These are phyloP conservation scores for Thunnus maccoyii DNA, from an alignment of 2,113 vertebrate genomes.

Conservation along the genomic window DNA sequence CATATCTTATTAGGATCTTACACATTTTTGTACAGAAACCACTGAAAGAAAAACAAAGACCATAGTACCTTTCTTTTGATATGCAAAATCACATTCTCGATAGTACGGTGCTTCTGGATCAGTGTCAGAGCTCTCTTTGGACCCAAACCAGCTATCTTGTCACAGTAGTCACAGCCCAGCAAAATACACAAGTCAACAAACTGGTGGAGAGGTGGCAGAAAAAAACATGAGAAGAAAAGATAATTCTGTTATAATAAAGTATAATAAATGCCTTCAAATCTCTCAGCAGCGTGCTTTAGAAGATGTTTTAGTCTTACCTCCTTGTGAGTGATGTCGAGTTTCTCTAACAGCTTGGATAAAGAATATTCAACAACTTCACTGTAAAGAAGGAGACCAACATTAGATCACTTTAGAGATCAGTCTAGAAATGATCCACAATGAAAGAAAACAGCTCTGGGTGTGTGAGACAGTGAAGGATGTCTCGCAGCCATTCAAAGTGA, in stretches of 20 bases:
- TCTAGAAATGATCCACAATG: too few species aligned
- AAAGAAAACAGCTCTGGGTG: too few species aligned
- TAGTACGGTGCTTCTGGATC: slow-evolving; percentile 83
- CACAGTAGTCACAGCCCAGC: slow-evolving; percentile 89
- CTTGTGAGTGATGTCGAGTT: slow-evolving; percentile 77
- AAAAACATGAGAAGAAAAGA: slow-evolving; percentile 8
- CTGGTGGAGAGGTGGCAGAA: slow-evolving; percentile 60
- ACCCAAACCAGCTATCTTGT: slow-evolving; percentile 85
- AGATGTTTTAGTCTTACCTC: slow-evolving; percentile 78
- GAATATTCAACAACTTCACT: slow-evolving; percentile 86
- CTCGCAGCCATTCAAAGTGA: too few species aligned
- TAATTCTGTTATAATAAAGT: not conserved
- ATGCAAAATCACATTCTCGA: slow-evolving; percentile 83
- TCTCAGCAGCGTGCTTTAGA: too few species aligned
- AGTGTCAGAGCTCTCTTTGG: slow-evolving; percentile 84
- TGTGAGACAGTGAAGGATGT: too few species aligned
- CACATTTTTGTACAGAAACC: not conserved
- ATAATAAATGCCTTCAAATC: not conserved
- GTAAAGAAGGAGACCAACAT: slow-evolving; percentile 25
- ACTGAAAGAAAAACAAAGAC: not conserved
- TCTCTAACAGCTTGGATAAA: slow-evolving; percentile 81
- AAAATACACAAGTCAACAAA: slow-evolving; percentile 90
- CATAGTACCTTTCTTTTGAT: slow-evolving; percentile 81
- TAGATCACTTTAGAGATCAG: not conserved
- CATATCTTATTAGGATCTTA: not conserved